Percentiles rank a stretch among this genome's conserved stretches.
phyloP scores from a whole-genome alignment of 2,888 invertebrate genomes.

The Euplagia quadripunctaria region DNA sequence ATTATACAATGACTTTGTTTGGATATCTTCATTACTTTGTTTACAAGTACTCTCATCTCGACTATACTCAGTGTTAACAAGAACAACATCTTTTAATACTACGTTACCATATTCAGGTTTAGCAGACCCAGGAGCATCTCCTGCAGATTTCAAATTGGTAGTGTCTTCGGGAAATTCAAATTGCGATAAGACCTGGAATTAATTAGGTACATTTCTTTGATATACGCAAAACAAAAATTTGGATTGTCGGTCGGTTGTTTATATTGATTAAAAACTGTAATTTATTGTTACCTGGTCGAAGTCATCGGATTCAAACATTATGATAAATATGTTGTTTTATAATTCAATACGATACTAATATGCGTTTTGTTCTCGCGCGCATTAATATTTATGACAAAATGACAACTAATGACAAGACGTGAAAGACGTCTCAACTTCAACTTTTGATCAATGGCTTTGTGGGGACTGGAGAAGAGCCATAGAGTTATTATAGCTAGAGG shows the following conservation, averaged over 20 bases:
- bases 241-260: not conserved
- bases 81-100: not conserved
- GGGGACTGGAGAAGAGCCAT: no score
- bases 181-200: constrained; percentile 74
- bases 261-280: not conserved
- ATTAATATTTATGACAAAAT: not conserved
- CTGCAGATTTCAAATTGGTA: not conserved
- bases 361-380: not conserved
- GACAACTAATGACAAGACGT: no score
- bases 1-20: not conserved
- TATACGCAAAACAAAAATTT: not conserved
- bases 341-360: no score
- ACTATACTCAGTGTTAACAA: constrained; percentile 8
- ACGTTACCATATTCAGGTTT: not conserved
- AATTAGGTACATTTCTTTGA: not conserved
- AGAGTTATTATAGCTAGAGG: no score
- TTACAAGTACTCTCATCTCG: constrained; percentile 8
- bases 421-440: no score
- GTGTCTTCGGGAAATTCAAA: constrained; percentile 72
- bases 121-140: not conserved
- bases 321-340: constrained; percentile 1
- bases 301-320: constrained; percentile 83
- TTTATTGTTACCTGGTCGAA: constrained; percentile 73
- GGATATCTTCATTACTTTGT: constrained; percentile 2
- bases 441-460: no score